Percentiles rank a stretch among this genome's conserved stretches.
Conservation (phyloP, 2,888 invertebrate species). For the Drosophila subsilvestris region DNA sequence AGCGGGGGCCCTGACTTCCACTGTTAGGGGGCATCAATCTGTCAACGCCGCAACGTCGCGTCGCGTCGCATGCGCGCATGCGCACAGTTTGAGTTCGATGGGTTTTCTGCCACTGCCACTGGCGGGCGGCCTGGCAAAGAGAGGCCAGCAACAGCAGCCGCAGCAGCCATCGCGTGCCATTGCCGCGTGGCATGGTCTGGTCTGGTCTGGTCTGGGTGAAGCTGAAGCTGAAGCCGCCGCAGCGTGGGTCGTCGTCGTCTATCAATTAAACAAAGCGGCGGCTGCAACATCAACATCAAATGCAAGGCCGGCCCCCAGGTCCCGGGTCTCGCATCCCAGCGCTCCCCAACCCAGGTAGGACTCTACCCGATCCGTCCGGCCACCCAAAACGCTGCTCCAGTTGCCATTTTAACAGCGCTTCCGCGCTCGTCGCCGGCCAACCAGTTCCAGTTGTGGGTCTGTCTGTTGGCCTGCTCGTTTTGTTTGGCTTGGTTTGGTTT, state of each 20-base stretch:
- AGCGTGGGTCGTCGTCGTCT: conserved; percentile 70
- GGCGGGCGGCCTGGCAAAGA: conserved; percentile 58
- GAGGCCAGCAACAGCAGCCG: conserved; percentile 41
- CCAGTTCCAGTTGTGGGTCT: conserved; percentile 25
- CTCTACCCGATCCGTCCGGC: conserved; percentile 52
- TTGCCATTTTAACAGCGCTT: conserved; percentile 66
- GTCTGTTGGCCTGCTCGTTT: conserved; percentile 33
- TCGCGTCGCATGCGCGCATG: conserved; percentile 77
- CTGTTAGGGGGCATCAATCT: conserved; percentile 74
- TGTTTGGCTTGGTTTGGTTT: conserved; percentile 37
- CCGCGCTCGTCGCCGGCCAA: conserved; percentile 41
- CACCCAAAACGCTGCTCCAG: conserved; percentile 77
- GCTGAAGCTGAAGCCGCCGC: conserved; percentile 28
- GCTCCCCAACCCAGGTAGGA: conserved; percentile 9
- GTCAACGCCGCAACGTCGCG: conserved; percentile 68
- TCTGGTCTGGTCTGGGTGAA: conserved; percentile 35
- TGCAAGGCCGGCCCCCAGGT: conserved; percentile 68
- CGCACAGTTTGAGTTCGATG: conserved; percentile 82
- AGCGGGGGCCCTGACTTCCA: conserved; percentile 61
- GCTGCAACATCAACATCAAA: conserved; percentile 71
- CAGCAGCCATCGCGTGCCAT: conserved; percentile 70
- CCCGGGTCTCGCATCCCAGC: conserved; percentile 17
- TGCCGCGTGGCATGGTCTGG: conserved; percentile 25
- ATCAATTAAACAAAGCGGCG: conserved; percentile 74
- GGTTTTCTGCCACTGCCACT: conserved; percentile 82